Evolutionary conservation across 2,888 invertebrate genomes (phyloP).

Genomic region (Laspeyria flexula): DNA sequence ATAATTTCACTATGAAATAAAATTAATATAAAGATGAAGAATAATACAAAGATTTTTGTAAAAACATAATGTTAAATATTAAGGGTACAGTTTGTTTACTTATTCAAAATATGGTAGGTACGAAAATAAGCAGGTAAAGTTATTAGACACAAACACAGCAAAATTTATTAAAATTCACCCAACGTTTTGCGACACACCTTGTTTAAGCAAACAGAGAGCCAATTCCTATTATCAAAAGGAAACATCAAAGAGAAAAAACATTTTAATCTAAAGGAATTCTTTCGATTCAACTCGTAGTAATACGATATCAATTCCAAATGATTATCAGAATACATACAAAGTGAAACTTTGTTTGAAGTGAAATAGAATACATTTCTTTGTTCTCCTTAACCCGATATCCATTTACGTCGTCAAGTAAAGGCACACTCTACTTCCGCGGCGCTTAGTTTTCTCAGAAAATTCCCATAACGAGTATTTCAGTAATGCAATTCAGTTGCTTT

Average conservation of each 20-base stretch:
- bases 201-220: not conserved
- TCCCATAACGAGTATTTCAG: conserved; percentile 36
- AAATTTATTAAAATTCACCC: not conserved
- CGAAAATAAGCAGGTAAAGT: not conserved
- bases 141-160: not conserved
- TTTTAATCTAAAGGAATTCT: not conserved
- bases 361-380: conserved; percentile 40
- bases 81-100: not conserved
- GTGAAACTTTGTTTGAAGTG: conserved; percentile 38
- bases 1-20: no score
- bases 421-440: conserved; percentile 34
- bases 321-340: conserved; percentile 40
- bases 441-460: conserved; percentile 44
- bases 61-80: no score
- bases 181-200: not conserved
- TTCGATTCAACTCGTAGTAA: conserved; percentile 11
- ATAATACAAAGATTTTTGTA: conserved; percentile 14
- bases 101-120: not conserved
- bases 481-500: conserved; percentile 42
- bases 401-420: conserved; percentile 42
- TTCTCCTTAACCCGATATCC: conserved; percentile 51
- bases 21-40: no score
- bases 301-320: conserved; percentile 17
- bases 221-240: conserved; percentile 1
- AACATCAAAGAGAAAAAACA: not conserved